A percentile compares a stretch with the other conserved stretches of the same genome.
Evolutionary conservation across 2,888 invertebrate genomes (phyloP).

Genomic region (Melangyna quadrimaculata): DNA sequence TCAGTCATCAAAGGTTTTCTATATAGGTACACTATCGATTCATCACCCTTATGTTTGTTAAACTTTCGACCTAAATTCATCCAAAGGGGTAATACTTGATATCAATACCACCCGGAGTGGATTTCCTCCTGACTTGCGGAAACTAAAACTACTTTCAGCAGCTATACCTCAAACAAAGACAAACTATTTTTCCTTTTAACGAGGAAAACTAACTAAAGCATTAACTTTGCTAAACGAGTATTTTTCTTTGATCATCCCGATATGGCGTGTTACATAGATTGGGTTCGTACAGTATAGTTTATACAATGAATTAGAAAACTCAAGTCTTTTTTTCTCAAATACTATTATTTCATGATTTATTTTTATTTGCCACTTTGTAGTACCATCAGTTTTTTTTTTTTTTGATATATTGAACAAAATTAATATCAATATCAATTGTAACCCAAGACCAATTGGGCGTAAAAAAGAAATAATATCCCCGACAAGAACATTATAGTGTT

Average conservation of each 20-base stretch:
- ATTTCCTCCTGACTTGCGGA: constrained; percentile 3
- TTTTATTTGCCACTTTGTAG: constrained; percentile 4
- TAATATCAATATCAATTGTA: constrained; percentile 68
- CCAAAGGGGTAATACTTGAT: constrained; percentile 16
- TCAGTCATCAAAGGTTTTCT: constrained; percentile 3
- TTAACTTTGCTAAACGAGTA: constrained; percentile 2
- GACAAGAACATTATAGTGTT: constrained; percentile 52
- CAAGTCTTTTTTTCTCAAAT: not conserved
- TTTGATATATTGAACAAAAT: constrained; percentile 36
- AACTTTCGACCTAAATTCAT: constrained; percentile 51
- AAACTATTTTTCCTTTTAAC: not conserved
- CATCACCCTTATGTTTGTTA: constrained; percentile 37
- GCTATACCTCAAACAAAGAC: constrained; percentile 29
- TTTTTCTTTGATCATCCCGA: constrained; percentile 46
- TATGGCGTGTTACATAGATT: not conserved
- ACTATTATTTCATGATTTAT: constrained; percentile 17
- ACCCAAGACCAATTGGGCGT: constrained; percentile 64
- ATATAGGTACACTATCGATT: constrained; percentile 7
- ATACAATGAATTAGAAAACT: not conserved
- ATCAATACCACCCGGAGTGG: constrained; percentile 11
- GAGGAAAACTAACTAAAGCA: not conserved
- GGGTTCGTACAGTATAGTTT: not conserved
- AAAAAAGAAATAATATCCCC: constrained; percentile 32
- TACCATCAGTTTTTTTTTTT: constrained; percentile 5
- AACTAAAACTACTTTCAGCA: constrained; percentile 9